Conservation (phyloP, 2,113 vertebrate genomes). For the Notarius quadriscutis region DNA sequence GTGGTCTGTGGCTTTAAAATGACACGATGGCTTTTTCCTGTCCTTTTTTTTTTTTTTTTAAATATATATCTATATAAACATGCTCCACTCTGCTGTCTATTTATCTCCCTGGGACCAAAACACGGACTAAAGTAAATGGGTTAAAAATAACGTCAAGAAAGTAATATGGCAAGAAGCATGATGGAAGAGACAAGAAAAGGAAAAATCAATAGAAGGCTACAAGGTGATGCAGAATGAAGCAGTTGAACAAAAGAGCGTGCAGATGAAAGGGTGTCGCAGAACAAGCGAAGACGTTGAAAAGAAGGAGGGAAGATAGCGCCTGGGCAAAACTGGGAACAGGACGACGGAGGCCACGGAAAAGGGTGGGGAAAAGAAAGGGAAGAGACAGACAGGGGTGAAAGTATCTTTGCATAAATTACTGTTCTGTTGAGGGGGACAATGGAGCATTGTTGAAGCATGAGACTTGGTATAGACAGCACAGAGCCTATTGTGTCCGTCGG, state of each 20-base stretch:
- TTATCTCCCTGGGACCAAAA: slow-evolving; percentile 5
- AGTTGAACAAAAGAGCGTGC: slow-evolving; percentile 50
- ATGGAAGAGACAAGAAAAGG: slow-evolving; percentile 52
- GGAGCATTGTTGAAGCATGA: slow-evolving; percentile 71
- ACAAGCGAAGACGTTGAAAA: slow-evolving; percentile 24
- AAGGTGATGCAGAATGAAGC: slow-evolving; percentile 54
- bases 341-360: slow-evolving; percentile 60
- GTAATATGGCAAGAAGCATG: slow-evolving; percentile 48
- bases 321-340: slow-evolving; percentile 25
- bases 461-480: slow-evolving; percentile 49
- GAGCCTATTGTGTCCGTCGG: slow-evolving; percentile 45
- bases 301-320: slow-evolving; percentile 40
- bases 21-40: slow-evolving; percentile 42
- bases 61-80: slow-evolving; percentile 26
- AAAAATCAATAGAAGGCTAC: slow-evolving; percentile 52
- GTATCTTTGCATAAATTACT: slow-evolving; percentile 80
- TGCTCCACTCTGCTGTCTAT: slow-evolving; percentile 8
- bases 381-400: slow-evolving; percentile 57
- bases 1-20: slow-evolving; percentile 56
- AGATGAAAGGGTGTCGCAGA: slow-evolving; percentile 61
- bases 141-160: slow-evolving; percentile 44
- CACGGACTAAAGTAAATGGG: background rate
- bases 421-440: slow-evolving; percentile 68
- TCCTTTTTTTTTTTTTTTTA: slow-evolving; percentile 54
- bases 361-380: slow-evolving; percentile 52